These are phyloP conservation scores for Calonectris borealis DNA, from an alignment of 2,113 vertebrate species.

Conservation along the genomic window DNA sequence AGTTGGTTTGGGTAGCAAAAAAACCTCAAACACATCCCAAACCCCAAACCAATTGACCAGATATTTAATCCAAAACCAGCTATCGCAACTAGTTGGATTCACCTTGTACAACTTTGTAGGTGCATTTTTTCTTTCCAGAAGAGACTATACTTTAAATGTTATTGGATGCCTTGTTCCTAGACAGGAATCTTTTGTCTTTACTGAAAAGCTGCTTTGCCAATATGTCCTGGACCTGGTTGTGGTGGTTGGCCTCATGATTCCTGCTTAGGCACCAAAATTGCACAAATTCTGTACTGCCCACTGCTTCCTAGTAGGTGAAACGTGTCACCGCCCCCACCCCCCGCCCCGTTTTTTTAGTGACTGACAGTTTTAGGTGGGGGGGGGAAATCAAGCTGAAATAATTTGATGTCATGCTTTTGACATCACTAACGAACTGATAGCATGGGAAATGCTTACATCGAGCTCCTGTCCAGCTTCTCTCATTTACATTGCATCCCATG, in stretches of 20 bases:
- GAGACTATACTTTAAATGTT: not conserved
- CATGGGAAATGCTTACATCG: not conserved
- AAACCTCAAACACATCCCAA: not conserved
- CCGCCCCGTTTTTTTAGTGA: not conserved
- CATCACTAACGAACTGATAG: not conserved
- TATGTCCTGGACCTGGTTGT: not conserved
- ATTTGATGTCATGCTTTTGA: not conserved
- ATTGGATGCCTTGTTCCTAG: not conserved
- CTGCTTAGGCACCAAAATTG: not conserved
- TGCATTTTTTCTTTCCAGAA: not conserved
- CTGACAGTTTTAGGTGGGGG: not conserved
- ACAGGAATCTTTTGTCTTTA: not conserved
- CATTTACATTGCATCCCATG: not conserved
- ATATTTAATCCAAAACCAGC: not conserved
- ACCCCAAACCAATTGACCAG: fast-evolving
- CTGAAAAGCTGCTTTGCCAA: not conserved
- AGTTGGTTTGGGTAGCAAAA: not conserved
- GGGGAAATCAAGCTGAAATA: not conserved
- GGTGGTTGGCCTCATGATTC: not conserved
- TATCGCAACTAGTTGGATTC: not conserved
- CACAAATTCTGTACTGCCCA: not conserved
- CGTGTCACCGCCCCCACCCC: no score
- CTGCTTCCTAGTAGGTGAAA: not conserved
- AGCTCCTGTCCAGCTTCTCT: not conserved
- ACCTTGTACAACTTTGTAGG: not conserved